Evolutionary conservation across 2,888 invertebrate genomes (phyloP).

Genomic region (Baronia brevicornis): DNA sequence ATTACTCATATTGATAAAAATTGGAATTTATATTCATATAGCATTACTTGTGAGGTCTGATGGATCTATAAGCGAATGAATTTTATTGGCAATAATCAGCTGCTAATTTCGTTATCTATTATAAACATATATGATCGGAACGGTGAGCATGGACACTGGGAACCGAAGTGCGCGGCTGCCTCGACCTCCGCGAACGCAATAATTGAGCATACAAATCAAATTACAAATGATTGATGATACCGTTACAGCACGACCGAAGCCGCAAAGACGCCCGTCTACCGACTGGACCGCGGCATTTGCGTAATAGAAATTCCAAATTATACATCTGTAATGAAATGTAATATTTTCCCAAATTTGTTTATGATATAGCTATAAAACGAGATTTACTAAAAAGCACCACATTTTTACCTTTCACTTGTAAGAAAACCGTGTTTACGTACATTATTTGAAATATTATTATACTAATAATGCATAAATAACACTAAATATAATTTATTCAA

Average conservation of each 20-base stretch:
- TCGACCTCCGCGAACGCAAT: slow-evolving; percentile 72
- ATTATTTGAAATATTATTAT: too few species aligned
- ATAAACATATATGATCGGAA: slow-evolving; percentile 27
- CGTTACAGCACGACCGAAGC: slow-evolving; percentile 70
- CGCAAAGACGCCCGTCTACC: slow-evolving; percentile 56
- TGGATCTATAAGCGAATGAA: slow-evolving; percentile 5
- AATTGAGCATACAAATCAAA: slow-evolving; percentile 76
- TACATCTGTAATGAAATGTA: slow-evolving; percentile 25
- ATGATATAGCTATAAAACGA: neutral
- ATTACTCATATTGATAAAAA: too few species aligned
- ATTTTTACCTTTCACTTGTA: too few species aligned
- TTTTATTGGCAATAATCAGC: slow-evolving; percentile 13
- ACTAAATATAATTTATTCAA: too few species aligned
- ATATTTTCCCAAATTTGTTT: slow-evolving; percentile 8
- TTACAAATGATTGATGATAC: slow-evolving; percentile 74
- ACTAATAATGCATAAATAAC: too few species aligned
- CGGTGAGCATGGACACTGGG: slow-evolving; percentile 40
- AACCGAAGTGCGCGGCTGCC: slow-evolving; percentile 43
- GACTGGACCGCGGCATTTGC: slow-evolving; percentile 65
- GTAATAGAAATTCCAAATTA: slow-evolving; percentile 61
- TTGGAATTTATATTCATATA: too few species aligned
- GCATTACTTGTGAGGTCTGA: slow-evolving; percentile 4
- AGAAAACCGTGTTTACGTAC: too few species aligned
- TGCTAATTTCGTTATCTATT: slow-evolving; percentile 11
- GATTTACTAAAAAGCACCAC: too few species aligned